Evolutionary conservation across 2,113 vertebrate species (phyloP).

Genomic region (Symphodus melops): DNA sequence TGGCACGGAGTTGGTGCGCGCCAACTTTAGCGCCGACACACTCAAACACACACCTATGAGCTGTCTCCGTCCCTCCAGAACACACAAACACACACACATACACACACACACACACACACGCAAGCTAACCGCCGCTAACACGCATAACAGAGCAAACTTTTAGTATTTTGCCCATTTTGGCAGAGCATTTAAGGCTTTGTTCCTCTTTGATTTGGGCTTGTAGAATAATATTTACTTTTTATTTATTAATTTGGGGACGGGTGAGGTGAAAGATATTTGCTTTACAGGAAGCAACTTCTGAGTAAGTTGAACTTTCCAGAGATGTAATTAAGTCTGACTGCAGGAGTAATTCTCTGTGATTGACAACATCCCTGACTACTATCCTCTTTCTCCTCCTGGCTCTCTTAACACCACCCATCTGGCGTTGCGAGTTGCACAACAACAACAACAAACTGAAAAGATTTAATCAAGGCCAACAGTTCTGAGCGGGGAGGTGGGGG

Average conservation of each 20-base stretch:
- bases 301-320: not conserved
- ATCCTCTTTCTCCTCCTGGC: slow-evolving; percentile 11
- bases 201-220: no score
- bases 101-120: not conserved
- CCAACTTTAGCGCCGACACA: slow-evolving; percentile 51
- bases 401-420: slow-evolving; percentile 24
- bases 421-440: slow-evolving; percentile 4
- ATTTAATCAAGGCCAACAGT: not conserved
- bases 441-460: not conserved
- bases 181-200: no score
- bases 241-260: no score
- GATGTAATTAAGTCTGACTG: not conserved
- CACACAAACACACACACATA: slow-evolving; percentile 9
- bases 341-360: slow-evolving; percentile 4
- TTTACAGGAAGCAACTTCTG: not conserved
- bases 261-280: no score
- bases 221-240: no score
- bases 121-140: not conserved
- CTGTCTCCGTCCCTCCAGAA: not conserved
- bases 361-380: not conserved
- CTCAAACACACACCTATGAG: slow-evolving; percentile 16
- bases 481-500: not conserved
- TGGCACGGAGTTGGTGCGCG: slow-evolving; percentile 55
- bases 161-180: no score
- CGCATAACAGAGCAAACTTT: no score